Evolutionary conservation across 2,113 vertebrate genomes (phyloP).

Genomic region (Paraplagusia blochii): DNA sequence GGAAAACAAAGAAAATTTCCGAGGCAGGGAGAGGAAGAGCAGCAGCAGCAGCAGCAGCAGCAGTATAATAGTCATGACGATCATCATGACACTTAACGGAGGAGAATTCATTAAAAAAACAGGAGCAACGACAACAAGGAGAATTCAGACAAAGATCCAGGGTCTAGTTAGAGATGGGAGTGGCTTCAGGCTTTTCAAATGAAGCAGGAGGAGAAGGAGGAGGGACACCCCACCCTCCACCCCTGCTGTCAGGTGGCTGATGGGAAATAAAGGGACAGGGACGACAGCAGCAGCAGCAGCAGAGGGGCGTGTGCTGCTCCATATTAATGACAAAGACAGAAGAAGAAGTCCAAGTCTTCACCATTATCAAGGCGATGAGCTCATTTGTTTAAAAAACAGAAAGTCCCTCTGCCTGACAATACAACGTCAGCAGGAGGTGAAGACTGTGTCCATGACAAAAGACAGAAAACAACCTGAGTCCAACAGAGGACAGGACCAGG

Average conservation of each 20-base stretch:
- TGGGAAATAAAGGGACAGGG: conserved; percentile 51
- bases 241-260: conserved; percentile 54
- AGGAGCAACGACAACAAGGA: conserved; percentile 49
- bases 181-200: conserved; percentile 70
- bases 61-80: too few species aligned
- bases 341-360: conserved; percentile 54
- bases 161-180: conserved; percentile 58
- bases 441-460: conserved; percentile 74
- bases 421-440: conserved; percentile 62
- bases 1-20: conserved; percentile 38
- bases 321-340: conserved; percentile 73
- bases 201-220: conserved; percentile 31
- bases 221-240: conserved; percentile 2
- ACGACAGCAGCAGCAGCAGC: conserved; percentile 34
- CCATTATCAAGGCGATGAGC: conserved; percentile 39
- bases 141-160: conserved; percentile 66
- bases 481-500: conserved; percentile 39
- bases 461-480: conserved; percentile 60
- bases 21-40: too few species aligned
- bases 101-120: conserved; percentile 58
- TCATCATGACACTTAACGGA: conserved; percentile 60
- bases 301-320: conserved; percentile 67
- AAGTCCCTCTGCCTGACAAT: conserved; percentile 55
- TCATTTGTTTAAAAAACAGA: conserved; percentile 74
- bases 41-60: too few species aligned